phyloP scores from a whole-genome alignment of 2,797 vertebrate species.

The Mormyrops attenuatus region DNA sequence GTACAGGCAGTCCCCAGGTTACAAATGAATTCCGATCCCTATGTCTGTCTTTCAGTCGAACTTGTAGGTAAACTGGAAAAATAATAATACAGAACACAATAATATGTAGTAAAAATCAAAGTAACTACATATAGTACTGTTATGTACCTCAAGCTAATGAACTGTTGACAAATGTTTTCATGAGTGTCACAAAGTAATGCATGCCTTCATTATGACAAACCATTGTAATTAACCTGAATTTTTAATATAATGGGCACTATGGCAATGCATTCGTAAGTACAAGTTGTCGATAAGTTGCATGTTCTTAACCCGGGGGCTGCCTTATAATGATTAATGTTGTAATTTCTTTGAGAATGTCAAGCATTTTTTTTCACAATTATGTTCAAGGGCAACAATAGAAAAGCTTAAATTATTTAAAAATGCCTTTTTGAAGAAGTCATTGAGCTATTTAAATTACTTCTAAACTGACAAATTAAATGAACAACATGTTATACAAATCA shows the following conservation, averaged over 20 bases:
- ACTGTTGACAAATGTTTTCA: not conserved
- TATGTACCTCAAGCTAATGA: not conserved
- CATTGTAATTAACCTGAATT: not conserved
- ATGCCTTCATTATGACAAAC: not conserved
- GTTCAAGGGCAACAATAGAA: not conserved
- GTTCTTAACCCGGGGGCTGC: not conserved
- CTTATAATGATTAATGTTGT: not conserved
- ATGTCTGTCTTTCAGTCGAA: not conserved
- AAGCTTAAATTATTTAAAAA: not conserved
- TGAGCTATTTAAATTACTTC: not conserved
- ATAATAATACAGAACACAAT: not conserved
- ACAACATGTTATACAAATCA: not conserved
- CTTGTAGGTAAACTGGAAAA: not conserved
- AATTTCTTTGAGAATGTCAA: not conserved
- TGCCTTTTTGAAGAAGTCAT: not conserved
- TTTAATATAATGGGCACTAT: not conserved
- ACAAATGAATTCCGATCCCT: not conserved
- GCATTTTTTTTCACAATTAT: not conserved
- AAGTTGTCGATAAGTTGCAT: not conserved
- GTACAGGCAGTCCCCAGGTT: not conserved
- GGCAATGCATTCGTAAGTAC: not conserved
- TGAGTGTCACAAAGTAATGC: not conserved
- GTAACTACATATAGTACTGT: not conserved
- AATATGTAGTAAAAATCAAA: not conserved
- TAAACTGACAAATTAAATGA: not conserved